Conservation (phyloP, 1,140 invertebrate genomes). For the Brachionus manjavacas region DNA sequence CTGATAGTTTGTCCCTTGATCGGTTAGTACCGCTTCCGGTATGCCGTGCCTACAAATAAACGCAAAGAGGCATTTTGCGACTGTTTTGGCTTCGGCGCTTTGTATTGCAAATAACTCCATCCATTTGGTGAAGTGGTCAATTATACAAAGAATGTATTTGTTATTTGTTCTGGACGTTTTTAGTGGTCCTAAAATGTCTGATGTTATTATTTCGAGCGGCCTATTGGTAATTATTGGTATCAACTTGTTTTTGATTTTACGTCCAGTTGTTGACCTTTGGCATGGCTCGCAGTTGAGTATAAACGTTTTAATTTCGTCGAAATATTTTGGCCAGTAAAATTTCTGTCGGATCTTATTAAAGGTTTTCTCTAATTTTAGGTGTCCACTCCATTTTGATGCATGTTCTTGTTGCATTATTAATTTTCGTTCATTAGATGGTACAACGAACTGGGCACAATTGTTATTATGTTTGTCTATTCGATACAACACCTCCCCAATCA, state of each 20-base stretch:
- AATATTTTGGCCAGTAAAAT: conserved; percentile 5
- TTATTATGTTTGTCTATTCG: not conserved
- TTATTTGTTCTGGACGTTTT: too few species aligned
- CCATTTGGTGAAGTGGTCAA: not conserved
- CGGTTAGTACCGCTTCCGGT: not conserved
- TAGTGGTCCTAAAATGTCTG: too few species aligned
- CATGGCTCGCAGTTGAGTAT: not conserved
- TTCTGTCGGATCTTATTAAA: not conserved
- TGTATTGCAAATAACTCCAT: not conserved
- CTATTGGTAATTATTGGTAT: conserved; percentile 11
- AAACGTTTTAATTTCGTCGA: not conserved
- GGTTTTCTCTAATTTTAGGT: not conserved
- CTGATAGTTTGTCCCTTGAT: not conserved
- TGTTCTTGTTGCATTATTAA: not conserved
- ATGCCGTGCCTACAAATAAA: not conserved
- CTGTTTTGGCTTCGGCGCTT: not conserved
- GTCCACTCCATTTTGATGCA: not conserved
- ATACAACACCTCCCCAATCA: too few species aligned
- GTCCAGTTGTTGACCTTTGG: not conserved
- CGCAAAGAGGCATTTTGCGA: not conserved
- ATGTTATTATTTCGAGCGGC: too few species aligned
- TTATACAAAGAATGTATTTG: too few species aligned
- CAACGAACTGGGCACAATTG: not conserved
- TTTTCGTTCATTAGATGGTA: not conserved
- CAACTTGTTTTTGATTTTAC: not conserved